These are phyloP conservation scores for Stictocephala bisonia DNA, from an alignment of 2,888 invertebrate species.

Conservation along the genomic window DNA sequence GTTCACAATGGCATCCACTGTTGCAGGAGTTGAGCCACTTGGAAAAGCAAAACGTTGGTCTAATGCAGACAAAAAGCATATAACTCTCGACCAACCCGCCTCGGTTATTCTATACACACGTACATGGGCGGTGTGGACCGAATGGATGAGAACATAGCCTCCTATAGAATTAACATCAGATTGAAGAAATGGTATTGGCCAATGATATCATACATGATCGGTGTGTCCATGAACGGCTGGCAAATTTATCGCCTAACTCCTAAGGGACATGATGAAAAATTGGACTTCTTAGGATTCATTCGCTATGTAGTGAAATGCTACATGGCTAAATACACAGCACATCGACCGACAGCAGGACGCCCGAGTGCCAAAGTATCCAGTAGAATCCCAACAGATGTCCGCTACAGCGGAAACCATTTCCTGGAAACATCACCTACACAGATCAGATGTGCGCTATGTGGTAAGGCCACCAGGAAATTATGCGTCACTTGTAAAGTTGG, in stretches of 20 bases:
- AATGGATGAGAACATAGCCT: background rate
- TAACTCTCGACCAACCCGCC: background rate
- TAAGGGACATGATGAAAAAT: slow-evolving; percentile 24
- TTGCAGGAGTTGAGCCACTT: slow-evolving; percentile 29
- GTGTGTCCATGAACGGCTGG: slow-evolving; percentile 9
- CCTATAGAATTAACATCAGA: background rate
- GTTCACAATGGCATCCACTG: slow-evolving; percentile 32
- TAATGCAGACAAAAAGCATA: slow-evolving; percentile 6
- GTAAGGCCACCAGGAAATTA: background rate
- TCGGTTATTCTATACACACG: too few relatives aligned
- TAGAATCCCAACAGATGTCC: background rate
- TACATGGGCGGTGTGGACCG: too few relatives aligned
- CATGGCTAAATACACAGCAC: slow-evolving; percentile 12
- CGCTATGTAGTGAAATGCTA: slow-evolving; percentile 26
- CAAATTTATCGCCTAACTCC: slow-evolving; percentile 15
- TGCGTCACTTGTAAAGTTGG: background rate
- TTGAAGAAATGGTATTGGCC: slow-evolving; percentile 50
- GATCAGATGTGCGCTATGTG: background rate
- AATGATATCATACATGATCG: slow-evolving; percentile 20
- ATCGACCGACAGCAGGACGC: slow-evolving; percentile 27
- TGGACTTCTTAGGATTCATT: slow-evolving; percentile 14
- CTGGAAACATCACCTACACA: background rate
- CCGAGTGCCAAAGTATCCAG: slow-evolving; percentile 16
- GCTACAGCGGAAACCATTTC: background rate
- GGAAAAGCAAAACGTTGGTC: slow-evolving; percentile 31